Base-by-base conservation (phyloP, 2,797 vertebrate species). In the Xiphophorus birchmanni region DNA sequence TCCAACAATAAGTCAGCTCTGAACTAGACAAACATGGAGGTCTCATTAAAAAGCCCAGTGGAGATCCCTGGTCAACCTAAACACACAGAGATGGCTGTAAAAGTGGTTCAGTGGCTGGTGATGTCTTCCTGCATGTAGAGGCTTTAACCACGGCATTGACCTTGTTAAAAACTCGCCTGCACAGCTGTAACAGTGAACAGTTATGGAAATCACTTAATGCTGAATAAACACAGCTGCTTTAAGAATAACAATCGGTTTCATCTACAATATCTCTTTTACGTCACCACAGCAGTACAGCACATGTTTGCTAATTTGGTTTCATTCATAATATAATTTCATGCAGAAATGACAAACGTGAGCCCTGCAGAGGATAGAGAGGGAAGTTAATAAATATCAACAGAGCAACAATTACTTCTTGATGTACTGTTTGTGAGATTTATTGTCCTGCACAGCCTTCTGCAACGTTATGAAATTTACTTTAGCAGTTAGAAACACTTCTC, bases 61-160 rank as follows among this genome's bases (percentile, higher is more conserved):
- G 79, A 76, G 80, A 76, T 78, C 75, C 83, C 76, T 87, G 81
- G 89, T 87, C 83, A 87, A 90, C 77, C 81, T 86, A 83, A 63
- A 82, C 78, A 50, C 42, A 47, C 80, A 86, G 67, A 32, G 44
- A 82, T 78, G 80, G 75, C 77, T 85, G 81, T 91, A 87, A 92
- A 94, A 86, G 58, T 77, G 69, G 73, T 88, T 81, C 82, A 86
- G 76, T 80, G 77, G 80, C 82, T 85, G 87, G 60, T 89, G 86
- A 92, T 52, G 17, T 84, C 82, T 90, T 87, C 79, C 81, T 91
- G 81, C 75, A 56, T 76, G 82, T 29, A 80, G 81, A 54, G 9
- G 52, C 52, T 10, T 10, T 26, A 10, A 54, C 52, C 52, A 83
- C 67, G 58, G 26, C 73, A 18, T 35, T 87, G 82, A 90, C 88